Evolutionary conservation across 1,140 invertebrate species (phyloP), one percentile per base, ranked within the genome.

Genomic region (Bombus superbus): DNA sequence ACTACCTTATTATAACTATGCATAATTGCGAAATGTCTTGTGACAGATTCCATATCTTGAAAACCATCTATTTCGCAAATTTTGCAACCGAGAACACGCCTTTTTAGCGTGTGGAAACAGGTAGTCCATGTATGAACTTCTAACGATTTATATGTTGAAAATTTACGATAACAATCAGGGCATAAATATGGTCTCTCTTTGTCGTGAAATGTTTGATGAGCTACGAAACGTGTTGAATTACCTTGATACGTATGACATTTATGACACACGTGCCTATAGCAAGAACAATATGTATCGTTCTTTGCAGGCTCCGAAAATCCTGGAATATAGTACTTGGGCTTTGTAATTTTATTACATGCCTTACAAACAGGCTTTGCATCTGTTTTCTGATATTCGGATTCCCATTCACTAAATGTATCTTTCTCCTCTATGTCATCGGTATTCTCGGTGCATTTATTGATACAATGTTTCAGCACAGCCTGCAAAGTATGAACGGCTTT

Each of bases 31-130:
- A 93, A 95, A 78, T 95, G 94, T 66, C 88, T 91, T 0, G 93
- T 85, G 5, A 95, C n/a, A 0, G 91, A 83, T 73, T 95, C 94
- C 77, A 92, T 83, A n/a, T 92, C 92, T 4, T 91, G 90, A 44
- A 95, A 94, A 5, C 94, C 94, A 42, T 93, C 92, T 74, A 95
- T 90, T 13, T 94, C 88, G 40, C 94, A 95, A 35, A 95, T 83
- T 64, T 89, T 92, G 66, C 94, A 95, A 9, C 86, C 85, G 42
- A 93, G 86, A 32, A 93, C 44, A 32, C 92, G 86, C 22, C 89
- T 91, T 0, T 90, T 91, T 10, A 92, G 35, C 5, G 86, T 89
- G 71, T 95, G 94, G 62, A 94, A 94, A 42, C 94, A 95, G 25
- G 69, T 82, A 0, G 93, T 92, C 94, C 94, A 95, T 5, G 90